Base-by-base conservation (phyloP, 2,113 vertebrate species). In the Lasiurus borealis region DNA sequence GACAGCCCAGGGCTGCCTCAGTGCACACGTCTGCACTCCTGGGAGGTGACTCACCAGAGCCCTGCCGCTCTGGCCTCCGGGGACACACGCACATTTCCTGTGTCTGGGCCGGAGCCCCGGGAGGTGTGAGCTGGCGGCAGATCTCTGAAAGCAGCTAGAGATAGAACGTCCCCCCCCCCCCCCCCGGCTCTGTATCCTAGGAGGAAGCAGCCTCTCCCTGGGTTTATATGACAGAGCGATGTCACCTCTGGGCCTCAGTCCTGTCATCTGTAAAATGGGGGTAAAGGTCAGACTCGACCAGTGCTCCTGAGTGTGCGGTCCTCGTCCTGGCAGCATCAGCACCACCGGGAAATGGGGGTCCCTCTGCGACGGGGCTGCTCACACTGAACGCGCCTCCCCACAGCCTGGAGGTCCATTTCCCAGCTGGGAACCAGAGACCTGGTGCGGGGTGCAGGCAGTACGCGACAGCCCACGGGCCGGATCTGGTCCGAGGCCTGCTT, bases 21-120 rank as follows among this genome's bases (percentile, higher is more conserved):
- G 77, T 18, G 29, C 14, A 6, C 1, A 27, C 48, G n/a, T 52
- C 5, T 57, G 40, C 21, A 9, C 59, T 91, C 18, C 18, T 50
- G 91, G 88, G 92, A 92, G 90, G 46, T 96, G 97, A 96, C 71
- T 97, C 97, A 96, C 31, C 1, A 3, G 75, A 91, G 71, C 46
- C 29, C 69, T 62, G 96, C 46, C 12, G 44, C 57, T 48, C 31
- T 62, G 73, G 93, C 46, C 86, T 89, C 83, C 52, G 92, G 91
- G 91, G 50, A 97, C 88, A 90, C 36, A 71, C 1, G 64, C 34
- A 68, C 18, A 69, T 77, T 96, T 97, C 95, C 96, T 95, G 93
- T 64, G 59, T 86, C 80, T 95, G 6, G 5, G 86, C 29, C 1
- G 40, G 46, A 31, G 93, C 96, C 87, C 83, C 0, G 1, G 93